Evolutionary conservation across 2,888 invertebrate genomes (phyloP), one percentile per base, ranked within the genome.

Genomic region (Griposia aprilina): DNA sequence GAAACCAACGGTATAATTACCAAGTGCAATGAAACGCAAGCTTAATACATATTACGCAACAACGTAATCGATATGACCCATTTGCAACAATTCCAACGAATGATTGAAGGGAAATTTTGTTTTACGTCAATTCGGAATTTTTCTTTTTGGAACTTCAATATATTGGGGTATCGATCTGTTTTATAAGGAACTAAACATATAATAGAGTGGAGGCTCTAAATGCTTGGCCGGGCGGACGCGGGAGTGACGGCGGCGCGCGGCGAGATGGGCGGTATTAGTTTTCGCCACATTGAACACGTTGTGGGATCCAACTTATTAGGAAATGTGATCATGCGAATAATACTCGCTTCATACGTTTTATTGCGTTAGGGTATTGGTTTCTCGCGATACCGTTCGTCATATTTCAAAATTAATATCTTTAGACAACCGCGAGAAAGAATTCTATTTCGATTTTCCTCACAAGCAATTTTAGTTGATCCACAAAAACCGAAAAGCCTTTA

Each of bases 241-340:
- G 90, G 93, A 93, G 92, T 93, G 94, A 93, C 93, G 92, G 87
- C 83, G 90, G 81, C 71, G 59, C 60, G 72, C 80, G 90, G 70
- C 89, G 90, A 90, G 93, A 91, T 90, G 92, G 91, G 90, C 89
- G 93, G 93, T 94, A 94, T 95, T 95, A 95, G 93, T 93, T 93
- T 90, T 93, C 96, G 96, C 94, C 93, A 94, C 96, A 95, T 95
- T 95, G 94, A 94, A 91, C 96, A 90, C 94, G 93, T 94, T 95
- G 95, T 93, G 94, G 95, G 94, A 95, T 95, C 95, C 95, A 94
- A 96, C 96, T 96, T 96, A 96, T 96, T 96, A 96, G 95, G 96
- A 93, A 94, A 95, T 94, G 93, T 94, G 95, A 95, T 96, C 96
- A 96, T 94, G 96, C 96, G 96, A 94, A 94, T 95, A 95, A 96